Evolutionary conservation across 1,140 invertebrate genomes (phyloP), one percentile per base, ranked within the genome.

Genomic region (Periplaneta americana): DNA sequence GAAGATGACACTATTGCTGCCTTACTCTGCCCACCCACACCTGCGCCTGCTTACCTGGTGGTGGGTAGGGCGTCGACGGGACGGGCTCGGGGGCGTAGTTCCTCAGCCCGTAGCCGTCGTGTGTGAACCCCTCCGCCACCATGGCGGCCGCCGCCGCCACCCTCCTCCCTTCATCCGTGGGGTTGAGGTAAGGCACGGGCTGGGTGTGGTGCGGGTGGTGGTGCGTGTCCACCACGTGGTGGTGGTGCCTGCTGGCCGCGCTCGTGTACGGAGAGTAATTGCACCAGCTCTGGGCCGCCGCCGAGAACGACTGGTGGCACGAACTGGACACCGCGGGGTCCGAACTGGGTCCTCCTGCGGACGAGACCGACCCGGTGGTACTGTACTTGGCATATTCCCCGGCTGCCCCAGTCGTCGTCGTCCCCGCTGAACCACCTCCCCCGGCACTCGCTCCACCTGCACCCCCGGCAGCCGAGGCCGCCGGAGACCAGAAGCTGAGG

Each of bases 11-110:
- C n/a, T n/a, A n/a, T n/a, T n/a, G n/a, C n/a, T n/a, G n/a, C n/a
- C n/a, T n/a, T n/a, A n/a, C n/a, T n/a, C n/a, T n/a, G n/a, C n/a
- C n/a, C n/a, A n/a, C n/a, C n/a, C n/a, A n/a, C n/a, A n/a, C n/a
- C n/a, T n/a, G n/a, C n/a, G n/a, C n/a, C n/a, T n/a, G 87, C 90
- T 89, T 92, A 91, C 94, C 94, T 92, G 94, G 92, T 87, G 94
- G 93, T 85, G 94, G 93, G 85, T 96, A 96, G 2, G 94, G 94
- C 82, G 93, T 94, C 81, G 94, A 93, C 31, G 94, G 92, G 81
- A 95, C 94, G 18, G 93, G 91, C 84, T 95, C 94, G 2, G 94
- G 91, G 32, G 91, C 90, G 85, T 95, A 96, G 88, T 93, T 95
- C 84, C 94, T 91, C 15, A 95, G 90, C 13, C 92, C 92, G 87